phyloP scores from a whole-genome alignment of 1,140 invertebrate genomes.

The Diprion similis region DNA sequence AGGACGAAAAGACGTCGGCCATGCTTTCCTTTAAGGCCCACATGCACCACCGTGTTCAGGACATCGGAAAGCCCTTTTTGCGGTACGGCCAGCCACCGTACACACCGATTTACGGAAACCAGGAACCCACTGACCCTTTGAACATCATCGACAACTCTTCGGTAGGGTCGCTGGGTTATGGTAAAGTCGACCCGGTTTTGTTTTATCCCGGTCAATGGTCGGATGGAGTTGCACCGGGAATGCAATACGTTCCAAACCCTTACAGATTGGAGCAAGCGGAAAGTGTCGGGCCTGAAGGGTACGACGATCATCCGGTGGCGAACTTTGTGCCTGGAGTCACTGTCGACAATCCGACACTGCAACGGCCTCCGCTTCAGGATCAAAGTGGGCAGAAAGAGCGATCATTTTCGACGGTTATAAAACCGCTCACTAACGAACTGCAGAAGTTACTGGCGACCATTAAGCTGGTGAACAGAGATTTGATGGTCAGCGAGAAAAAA shows the following conservation, averaged over 20 bases:
- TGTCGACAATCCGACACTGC: too few relatives aligned
- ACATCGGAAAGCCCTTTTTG: conserved; percentile 32
- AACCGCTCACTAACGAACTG: conserved; percentile 28
- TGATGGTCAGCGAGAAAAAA: conserved; percentile 17
- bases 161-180: background rate
- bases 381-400: background rate
- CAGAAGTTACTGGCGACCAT: conserved; percentile 32
- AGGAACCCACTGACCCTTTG: background rate
- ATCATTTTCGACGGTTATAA: conserved; percentile 29
- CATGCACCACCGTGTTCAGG: conserved; percentile 31
- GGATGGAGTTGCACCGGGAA: background rate
- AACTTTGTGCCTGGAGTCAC: too few relatives aligned
- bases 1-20: conserved; percentile 22
- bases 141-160: background rate
- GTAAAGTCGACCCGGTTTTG: background rate
- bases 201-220: background rate
- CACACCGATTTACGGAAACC: background rate
- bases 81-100: background rate
- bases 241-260: background rate
- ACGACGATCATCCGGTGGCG: too few relatives aligned
- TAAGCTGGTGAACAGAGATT: conserved; percentile 31
- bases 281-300: too few relatives aligned
- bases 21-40: conserved; percentile 33
- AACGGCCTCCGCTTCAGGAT: too few relatives aligned
- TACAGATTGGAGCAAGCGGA: background rate